phyloP scores from a whole-genome alignment of 2,888 invertebrate genomes.

The Diloba caeruleocephala region DNA sequence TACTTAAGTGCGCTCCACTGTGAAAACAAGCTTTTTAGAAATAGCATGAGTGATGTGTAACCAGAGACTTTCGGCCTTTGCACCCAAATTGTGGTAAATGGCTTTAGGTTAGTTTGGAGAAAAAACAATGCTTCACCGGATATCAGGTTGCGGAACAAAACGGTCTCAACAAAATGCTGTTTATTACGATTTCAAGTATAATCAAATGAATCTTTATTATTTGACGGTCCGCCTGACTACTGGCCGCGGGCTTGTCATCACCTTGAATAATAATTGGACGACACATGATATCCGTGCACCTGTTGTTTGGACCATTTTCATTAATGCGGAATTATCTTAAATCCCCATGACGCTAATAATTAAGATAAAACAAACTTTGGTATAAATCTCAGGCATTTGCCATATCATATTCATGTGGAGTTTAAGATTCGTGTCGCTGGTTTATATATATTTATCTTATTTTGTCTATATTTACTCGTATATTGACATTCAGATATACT shows the following conservation, averaged over 20 bases:
- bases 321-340: constrained; percentile 53
- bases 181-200: constrained; percentile 54
- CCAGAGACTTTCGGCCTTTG: constrained; percentile 78
- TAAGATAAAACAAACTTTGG: constrained; percentile 28
- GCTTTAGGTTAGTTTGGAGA: constrained; percentile 83
- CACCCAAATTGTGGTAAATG: constrained; percentile 83
- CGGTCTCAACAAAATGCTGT: constrained; percentile 57
- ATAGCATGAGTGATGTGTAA: constrained; percentile 80
- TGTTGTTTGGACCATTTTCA: constrained; percentile 54
- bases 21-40: constrained; percentile 88
- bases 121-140: constrained; percentile 73
- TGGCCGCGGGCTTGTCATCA: constrained; percentile 58
- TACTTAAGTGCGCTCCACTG: constrained; percentile 85
- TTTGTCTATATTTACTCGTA: too few relatives aligned
- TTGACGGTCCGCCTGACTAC: constrained; percentile 45
- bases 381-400: constrained; percentile 10
- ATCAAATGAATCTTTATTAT: constrained; percentile 54
- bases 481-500: too few relatives aligned
- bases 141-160: constrained; percentile 65
- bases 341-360: constrained; percentile 46
- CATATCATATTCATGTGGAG: not conserved
- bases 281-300: constrained; percentile 67
- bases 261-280: constrained; percentile 66
- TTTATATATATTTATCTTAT: not conserved
- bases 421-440: constrained; percentile 2